A percentile compares a stretch with the other conserved stretches of the same genome.
Evolutionary conservation across 2,888 invertebrate genomes (phyloP).

Genomic region (Metalampra italica): DNA sequence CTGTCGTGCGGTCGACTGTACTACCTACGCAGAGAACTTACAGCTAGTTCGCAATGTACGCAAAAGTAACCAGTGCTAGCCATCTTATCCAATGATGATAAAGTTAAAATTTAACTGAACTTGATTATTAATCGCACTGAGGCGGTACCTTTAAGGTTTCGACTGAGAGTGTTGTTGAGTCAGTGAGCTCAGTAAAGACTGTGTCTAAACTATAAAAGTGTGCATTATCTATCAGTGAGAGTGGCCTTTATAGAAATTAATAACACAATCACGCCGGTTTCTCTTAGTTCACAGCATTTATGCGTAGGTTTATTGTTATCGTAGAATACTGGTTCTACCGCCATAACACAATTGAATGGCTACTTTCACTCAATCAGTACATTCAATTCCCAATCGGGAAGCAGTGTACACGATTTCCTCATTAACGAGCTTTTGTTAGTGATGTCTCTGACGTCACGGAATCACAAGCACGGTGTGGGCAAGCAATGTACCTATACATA

Average conservation of each 20-base stretch:
- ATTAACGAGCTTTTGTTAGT: constrained; percentile 67
- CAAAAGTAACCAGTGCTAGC: no score
- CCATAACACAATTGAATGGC: constrained; percentile 29
- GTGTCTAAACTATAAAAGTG: no score
- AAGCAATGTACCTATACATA: background rate
- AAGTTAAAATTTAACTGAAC: no score
- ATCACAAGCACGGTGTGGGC: constrained; percentile 1
- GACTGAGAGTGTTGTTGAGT: no score
- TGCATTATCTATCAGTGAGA: background rate
- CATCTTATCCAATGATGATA: no score
- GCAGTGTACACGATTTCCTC: constrained; percentile 64
- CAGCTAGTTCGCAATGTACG: no score
- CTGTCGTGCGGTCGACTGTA: no score
- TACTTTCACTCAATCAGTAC: constrained; percentile 64
- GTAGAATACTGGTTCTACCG: constrained; percentile 23
- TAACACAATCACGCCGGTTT: constrained; percentile 16
- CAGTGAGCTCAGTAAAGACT: no score
- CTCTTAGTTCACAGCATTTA: constrained; percentile 34
- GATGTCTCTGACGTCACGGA: constrained; percentile 22
- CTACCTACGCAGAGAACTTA: no score
- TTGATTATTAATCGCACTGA: no score
- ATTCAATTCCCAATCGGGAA: constrained; percentile 41
- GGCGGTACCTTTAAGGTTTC: background rate
- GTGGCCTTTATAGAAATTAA: background rate
- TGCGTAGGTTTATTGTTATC: constrained; percentile 17